Conservation (phyloP, 2,888 invertebrate genomes). For the Drosophila niveifrons region DNA sequence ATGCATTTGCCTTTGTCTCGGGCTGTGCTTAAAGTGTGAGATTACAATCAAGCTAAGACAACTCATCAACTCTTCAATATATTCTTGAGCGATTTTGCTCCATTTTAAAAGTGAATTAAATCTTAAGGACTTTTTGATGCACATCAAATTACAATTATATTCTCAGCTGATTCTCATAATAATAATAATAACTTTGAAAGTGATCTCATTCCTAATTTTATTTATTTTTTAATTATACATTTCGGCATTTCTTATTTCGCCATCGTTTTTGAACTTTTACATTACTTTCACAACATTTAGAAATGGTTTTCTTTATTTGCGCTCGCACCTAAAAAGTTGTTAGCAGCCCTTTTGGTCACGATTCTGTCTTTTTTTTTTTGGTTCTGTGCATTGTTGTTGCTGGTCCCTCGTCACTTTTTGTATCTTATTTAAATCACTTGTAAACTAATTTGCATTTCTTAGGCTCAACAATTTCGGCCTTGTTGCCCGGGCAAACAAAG, state of each 20-base stretch:
- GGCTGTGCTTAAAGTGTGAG: slow-evolving; percentile 28
- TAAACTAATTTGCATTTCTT: slow-evolving; percentile 78
- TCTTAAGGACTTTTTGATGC: background rate
- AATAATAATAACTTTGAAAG: slow-evolving; percentile 1
- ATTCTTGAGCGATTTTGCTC: slow-evolving; percentile 1
- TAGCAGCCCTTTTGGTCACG: slow-evolving; percentile 37
- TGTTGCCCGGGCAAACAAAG: slow-evolving; percentile 65
- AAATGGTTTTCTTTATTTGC: slow-evolving; percentile 27
- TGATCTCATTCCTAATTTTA: slow-evolving; percentile 12
- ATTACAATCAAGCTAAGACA: slow-evolving; percentile 11
- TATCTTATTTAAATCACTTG: slow-evolving; percentile 77
- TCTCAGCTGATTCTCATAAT: background rate
- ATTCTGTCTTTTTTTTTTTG: background rate
- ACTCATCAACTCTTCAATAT: background rate
- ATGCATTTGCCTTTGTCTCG: slow-evolving; percentile 30
- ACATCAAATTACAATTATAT: background rate
- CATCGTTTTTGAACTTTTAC: slow-evolving; percentile 19
- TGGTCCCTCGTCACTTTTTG: slow-evolving; percentile 72
- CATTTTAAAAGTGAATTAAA: background rate
- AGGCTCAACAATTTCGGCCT: slow-evolving; percentile 55
- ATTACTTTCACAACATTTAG: slow-evolving; percentile 32
- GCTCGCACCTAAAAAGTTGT: slow-evolving; percentile 39
- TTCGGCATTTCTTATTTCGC: slow-evolving; percentile 23
- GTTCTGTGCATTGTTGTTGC: slow-evolving; percentile 28
- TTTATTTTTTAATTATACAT: slow-evolving; percentile 46